Evolutionary conservation across 1,140 invertebrate genomes (phyloP).

Genomic region (Bombus terrestris): DNA sequence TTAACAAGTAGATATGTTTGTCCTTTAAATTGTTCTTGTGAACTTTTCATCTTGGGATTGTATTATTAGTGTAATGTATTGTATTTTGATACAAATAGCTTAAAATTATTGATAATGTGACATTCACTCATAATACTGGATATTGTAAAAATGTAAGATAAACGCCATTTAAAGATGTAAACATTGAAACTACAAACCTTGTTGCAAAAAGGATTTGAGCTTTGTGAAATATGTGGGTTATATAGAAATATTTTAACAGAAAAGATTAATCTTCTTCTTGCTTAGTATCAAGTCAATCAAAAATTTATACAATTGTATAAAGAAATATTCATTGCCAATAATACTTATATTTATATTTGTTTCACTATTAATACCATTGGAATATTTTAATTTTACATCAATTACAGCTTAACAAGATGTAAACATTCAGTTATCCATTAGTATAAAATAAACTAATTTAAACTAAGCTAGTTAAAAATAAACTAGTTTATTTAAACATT

Average conservation of each 20-base stretch:
- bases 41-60: neutral
- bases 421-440: conserved; percentile 1
- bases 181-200: neutral
- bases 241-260: neutral
- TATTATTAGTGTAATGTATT: neutral
- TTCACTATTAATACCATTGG: neutral
- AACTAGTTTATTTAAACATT: neutral
- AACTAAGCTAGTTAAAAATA: neutral
- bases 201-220: neutral
- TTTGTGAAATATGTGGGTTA: neutral
- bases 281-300: neutral
- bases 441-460: neutral
- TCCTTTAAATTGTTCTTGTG: neutral
- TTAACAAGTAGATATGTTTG: neutral
- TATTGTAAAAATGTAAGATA: neutral
- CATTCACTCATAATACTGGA: neutral
- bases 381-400: neutral
- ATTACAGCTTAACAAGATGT: neutral
- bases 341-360: neutral
- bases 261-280: neutral
- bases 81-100: neutral
- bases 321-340: neutral
- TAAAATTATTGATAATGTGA: neutral
- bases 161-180: neutral
- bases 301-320: neutral